Conservation (phyloP, 64 coral and sea anemone genomes). For the Trachythela sp. region DNA sequence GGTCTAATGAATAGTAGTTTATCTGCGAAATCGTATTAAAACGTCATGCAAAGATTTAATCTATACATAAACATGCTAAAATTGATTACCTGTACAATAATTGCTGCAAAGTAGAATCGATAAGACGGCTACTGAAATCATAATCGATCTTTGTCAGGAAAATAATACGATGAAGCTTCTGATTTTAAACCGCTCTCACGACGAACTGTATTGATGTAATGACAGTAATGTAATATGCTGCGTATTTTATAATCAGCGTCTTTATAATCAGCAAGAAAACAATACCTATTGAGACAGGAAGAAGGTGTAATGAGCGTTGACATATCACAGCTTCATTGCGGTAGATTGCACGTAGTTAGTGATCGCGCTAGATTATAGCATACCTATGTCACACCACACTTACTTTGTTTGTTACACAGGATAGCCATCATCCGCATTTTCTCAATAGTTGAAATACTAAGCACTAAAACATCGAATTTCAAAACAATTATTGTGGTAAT, state of each 20-base stretch:
- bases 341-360: neutral
- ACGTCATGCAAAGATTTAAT: neutral
- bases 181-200: neutral
- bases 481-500: too few relatives aligned
- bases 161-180: neutral
- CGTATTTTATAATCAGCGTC: too few relatives aligned
- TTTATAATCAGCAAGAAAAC: neutral
- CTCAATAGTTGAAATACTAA: too few relatives aligned
- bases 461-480: too few relatives aligned
- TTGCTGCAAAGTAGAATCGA: neutral
- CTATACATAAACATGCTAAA: neutral
- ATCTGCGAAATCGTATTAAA: too few relatives aligned
- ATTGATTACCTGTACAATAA: neutral
- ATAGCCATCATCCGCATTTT: too few relatives aligned
- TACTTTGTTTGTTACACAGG: too few relatives aligned
- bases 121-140: neutral
- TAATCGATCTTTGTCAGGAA: neutral
- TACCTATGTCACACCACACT: too few relatives aligned
- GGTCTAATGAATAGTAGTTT: too few relatives aligned
- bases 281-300: neutral
- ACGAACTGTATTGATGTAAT: neutral
- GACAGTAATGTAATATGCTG: neutral
- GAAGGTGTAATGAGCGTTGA: neutral
- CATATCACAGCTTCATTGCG: neutral
- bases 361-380: too few relatives aligned